phyloP scores from a whole-genome alignment of 2,888 invertebrate genomes.

The Philonicus albiceps region DNA sequence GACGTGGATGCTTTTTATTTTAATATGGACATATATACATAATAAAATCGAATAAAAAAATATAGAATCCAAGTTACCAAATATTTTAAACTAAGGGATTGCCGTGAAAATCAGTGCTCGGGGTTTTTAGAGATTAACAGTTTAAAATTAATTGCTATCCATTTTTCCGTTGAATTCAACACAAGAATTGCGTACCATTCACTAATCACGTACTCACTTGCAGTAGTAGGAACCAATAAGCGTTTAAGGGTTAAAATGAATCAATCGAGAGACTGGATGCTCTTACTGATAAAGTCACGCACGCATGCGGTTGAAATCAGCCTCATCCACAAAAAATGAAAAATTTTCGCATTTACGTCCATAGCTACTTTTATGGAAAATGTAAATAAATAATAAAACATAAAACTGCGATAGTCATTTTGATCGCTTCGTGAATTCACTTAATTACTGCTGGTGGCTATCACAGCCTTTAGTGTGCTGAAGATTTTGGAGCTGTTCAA shows the following conservation, averaged over 20 bases:
- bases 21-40: too few relatives aligned
- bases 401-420: neutral
- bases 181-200: neutral
- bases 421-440: neutral
- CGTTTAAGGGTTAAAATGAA: neutral
- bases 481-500: neutral
- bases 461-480: neutral
- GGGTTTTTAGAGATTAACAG: too few relatives aligned
- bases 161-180: neutral
- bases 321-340: neutral
- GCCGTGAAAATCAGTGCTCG: too few relatives aligned
- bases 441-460: neutral
- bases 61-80: too few relatives aligned
- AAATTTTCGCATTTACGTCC: neutral
- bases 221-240: neutral
- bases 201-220: neutral
- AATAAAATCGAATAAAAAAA: too few relatives aligned
- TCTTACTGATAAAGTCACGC: neutral
- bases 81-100: too few relatives aligned
- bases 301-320: neutral
- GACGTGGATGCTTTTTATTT: too few relatives aligned
- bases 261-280: neutral
- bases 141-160: neutral
- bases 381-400: slow-evolving; percentile 21
- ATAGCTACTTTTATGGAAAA: neutral